A percentile compares a stretch with the other conserved stretches of the same genome.
phyloP scores from a whole-genome alignment of 2,797 vertebrate genomes.

The Rhinoraja longicauda region DNA sequence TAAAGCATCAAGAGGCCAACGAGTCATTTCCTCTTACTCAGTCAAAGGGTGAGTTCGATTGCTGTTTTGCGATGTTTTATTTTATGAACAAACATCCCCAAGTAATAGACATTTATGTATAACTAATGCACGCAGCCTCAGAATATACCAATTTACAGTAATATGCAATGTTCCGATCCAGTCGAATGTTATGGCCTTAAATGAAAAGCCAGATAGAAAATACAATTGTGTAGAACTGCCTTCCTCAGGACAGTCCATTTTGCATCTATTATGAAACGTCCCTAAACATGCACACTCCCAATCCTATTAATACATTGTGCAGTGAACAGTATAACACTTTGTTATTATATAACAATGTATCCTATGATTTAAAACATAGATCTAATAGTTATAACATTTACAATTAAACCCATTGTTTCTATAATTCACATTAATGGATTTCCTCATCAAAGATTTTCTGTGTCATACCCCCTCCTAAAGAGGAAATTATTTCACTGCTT shows the following conservation, averaged over 20 bases:
- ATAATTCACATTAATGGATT: background rate
- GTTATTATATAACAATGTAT: background rate
- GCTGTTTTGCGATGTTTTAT: background rate
- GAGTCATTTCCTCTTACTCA: background rate
- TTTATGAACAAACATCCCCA: background rate
- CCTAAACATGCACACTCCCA: background rate
- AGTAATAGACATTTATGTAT: background rate
- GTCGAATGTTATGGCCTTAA: background rate
- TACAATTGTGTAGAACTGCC: background rate
- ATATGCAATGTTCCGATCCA: background rate
- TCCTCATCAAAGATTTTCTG: background rate
- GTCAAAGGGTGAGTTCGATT: background rate
- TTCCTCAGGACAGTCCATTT: background rate
- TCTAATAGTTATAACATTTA: background rate
- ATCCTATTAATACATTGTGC: background rate
- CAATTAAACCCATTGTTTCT: background rate
- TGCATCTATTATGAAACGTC: background rate
- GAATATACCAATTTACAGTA: background rate
- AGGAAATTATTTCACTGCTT: background rate
- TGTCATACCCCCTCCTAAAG: background rate
- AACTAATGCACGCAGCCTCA: background rate
- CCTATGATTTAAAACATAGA: background rate
- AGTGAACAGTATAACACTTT: too few relatives aligned
- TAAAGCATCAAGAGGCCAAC: conserved; percentile 1
- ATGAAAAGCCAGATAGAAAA: background rate